Base-by-base conservation (phyloP, 2,113 vertebrate genomes). In the Oreochromis spilurus region DNA sequence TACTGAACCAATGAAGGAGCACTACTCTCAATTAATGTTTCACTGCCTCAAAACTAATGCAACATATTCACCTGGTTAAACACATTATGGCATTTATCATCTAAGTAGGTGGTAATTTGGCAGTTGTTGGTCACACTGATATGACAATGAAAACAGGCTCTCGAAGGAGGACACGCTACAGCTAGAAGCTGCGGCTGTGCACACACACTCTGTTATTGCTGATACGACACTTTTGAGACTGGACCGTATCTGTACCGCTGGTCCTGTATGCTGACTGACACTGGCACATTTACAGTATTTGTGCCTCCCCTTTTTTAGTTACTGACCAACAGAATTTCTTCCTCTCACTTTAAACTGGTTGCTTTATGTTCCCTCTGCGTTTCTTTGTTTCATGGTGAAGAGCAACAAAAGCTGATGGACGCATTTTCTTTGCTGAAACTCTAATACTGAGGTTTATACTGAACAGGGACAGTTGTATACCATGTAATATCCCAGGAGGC, bases 381-480 rank as follows among this genome's bases (percentile, higher is more conserved):
- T 1, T 40, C 62, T 36, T 36, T 40, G 36, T 6, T 72, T 72
- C 40, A 45, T 2, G 14, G 21, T 45, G 40, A 45, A 40, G 62
- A 40, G 36, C 36, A 21, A 67, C 31, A 65, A 7, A 38, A 70
- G 65, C 21, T 16, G 21, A 43, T 0, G 4, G 36, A 1, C 2
- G 36, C 12, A 14, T 40, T 67, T n/a, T 17, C 5, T 36, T 62
- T 36, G 58, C 31, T 36, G 60, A 12, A 65, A 1, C 60, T 62
- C 58, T n/a, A n/a, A 65, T 1, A 0, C 17, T 4, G 65, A 16
- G 65, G 12, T 6, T 67, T n/a, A 2, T 3, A 0, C 11, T 70
- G 65, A 43, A 21, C 65, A 70, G 65, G 0, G n/a, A 40, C n/a
- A 11, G 31, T 9, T 12, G 58, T 40, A 31, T 16, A 58, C 55